phyloP scores from a whole-genome alignment of 2,797 vertebrate genomes.

The Otolemur crassicaudatus region DNA sequence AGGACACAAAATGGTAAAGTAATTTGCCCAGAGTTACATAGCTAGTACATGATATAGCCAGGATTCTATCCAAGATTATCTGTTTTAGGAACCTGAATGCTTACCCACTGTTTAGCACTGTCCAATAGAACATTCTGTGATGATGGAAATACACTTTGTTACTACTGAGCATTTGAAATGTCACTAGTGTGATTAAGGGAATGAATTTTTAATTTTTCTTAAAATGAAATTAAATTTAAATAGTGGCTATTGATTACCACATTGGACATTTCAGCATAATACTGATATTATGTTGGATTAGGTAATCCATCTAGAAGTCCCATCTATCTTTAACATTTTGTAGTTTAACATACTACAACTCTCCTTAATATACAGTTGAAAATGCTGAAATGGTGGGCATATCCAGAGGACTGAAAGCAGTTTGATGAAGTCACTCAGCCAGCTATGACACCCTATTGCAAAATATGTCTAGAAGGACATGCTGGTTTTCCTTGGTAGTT shows the following conservation, averaged over 20 bases:
- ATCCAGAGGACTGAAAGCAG: not conserved
- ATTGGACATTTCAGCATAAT: not conserved
- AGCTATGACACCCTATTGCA: not conserved
- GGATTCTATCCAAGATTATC: not conserved
- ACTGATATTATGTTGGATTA: not conserved
- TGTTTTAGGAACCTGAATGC: not conserved
- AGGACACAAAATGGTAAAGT: not conserved
- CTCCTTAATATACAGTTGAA: not conserved
- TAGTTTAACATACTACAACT: slow-evolving; percentile 4
- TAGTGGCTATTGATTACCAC: not conserved
- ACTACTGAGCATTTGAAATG: not conserved
- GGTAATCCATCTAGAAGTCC: not conserved
- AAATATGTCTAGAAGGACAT: not conserved
- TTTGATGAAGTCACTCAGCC: not conserved
- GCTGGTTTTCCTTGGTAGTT: not conserved
- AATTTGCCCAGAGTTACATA: not conserved
- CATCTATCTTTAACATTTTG: not conserved
- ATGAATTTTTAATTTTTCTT: slow-evolving; percentile 30
- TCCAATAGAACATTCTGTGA: not conserved
- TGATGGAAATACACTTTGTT: not conserved
- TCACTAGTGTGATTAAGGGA: not conserved
- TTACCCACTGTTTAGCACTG: not conserved
- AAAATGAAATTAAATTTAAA: not conserved
- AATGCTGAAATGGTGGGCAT: not conserved
- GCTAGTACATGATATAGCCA: not conserved